Percentiles rank a stretch among this genome's conserved stretches.
These are phyloP conservation scores for Leptocoma aspasia DNA, from an alignment of 2,113 vertebrate genomes.

Conservation along the genomic window DNA sequence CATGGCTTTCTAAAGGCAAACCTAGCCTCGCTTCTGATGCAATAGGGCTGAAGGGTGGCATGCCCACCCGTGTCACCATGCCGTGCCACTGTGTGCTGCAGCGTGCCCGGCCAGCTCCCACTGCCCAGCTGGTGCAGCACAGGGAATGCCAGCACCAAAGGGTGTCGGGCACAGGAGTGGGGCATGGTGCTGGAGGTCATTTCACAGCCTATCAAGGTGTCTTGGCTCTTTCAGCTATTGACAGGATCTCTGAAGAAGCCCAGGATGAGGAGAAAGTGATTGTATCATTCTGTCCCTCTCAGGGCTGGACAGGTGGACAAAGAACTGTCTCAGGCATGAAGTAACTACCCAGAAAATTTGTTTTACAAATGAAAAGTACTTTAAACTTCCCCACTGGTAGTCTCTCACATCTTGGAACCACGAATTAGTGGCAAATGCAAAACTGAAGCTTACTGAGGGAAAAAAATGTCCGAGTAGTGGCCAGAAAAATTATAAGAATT, in stretches of 20 bases:
- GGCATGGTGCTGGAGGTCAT: not conserved
- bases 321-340: not conserved
- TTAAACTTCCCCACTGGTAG: not conserved
- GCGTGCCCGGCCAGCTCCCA: accelerated
- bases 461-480: not conserved
- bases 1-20: not conserved
- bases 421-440: not conserved
- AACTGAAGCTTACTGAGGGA: not conserved
- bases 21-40: accelerated
- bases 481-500: not conserved
- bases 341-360: not conserved
- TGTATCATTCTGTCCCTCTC: not conserved
- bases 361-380: not conserved
- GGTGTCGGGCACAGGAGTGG: accelerated
- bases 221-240: not conserved
- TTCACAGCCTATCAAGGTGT: not conserved
- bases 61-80: accelerated
- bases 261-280: not conserved
- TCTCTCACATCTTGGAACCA: not conserved
- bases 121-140: accelerated
- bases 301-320: not conserved
- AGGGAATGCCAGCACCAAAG: not conserved
- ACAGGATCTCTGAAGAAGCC: not conserved
- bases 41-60: accelerated
- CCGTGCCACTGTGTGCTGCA: accelerated